Conservation (phyloP, 2,888 invertebrate genomes). For the Cordilura impudica region DNA sequence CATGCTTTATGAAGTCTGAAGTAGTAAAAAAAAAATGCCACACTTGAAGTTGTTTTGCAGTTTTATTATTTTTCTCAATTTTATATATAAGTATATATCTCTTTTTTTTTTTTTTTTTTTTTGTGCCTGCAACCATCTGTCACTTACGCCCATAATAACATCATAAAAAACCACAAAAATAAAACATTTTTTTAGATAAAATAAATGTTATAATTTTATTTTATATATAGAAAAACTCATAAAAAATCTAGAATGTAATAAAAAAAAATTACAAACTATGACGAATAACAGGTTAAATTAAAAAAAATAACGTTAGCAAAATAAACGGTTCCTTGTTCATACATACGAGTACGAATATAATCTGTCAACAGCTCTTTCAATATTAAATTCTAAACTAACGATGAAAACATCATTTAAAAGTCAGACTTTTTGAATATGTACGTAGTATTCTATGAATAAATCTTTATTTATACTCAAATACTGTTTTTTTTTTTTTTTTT, state of each 20-base stretch:
- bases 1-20: not conserved
- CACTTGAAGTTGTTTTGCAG: not conserved
- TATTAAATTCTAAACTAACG: not conserved
- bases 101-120: not conserved
- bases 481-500: not conserved
- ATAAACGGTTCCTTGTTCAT: not conserved
- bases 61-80: not conserved
- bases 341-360: too few species aligned
- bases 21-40: conserved; percentile 11
- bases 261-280: conserved; percentile 5
- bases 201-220: conserved; percentile 35
- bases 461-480: not conserved
- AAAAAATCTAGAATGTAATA: not conserved
- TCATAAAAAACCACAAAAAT: not conserved
- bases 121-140: conserved; percentile 23
- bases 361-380: not conserved
- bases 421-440: not conserved
- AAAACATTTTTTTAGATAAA: not conserved
- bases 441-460: not conserved
- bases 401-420: not conserved
- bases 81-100: not conserved
- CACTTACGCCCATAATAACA: conserved; percentile 52
- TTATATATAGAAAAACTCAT: not conserved
- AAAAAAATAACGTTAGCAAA: not conserved
- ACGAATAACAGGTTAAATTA: not conserved